Percentiles rank a stretch among this genome's conserved stretches.
phyloP scores from a whole-genome alignment of 1,140 invertebrate species.

The Bombus confusus region DNA sequence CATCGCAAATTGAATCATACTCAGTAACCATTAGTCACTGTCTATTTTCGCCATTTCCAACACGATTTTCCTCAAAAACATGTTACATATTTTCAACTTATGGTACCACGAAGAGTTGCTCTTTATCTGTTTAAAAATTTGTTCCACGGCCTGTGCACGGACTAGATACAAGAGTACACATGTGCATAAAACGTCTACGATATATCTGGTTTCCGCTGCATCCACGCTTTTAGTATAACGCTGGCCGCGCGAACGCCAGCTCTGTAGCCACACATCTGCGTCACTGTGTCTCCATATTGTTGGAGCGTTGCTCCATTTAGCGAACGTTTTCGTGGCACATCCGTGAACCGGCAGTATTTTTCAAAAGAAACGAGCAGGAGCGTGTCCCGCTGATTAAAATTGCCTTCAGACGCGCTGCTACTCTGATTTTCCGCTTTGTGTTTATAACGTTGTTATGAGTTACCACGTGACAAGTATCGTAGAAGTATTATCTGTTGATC shows the following conservation, averaged over 20 bases:
- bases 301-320: slow-evolving; percentile 53
- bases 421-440: neutral
- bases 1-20: neutral
- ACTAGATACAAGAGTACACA: neutral
- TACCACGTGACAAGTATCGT: neutral
- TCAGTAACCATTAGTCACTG: too few species aligned
- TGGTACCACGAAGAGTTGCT: neutral
- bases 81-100: neutral
- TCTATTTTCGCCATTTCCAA: too few species aligned
- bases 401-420: neutral
- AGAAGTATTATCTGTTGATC: neutral
- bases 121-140: neutral
- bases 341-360: neutral
- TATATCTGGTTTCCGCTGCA: slow-evolving; percentile 59
- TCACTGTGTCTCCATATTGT: slow-evolving; percentile 45
- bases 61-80: neutral
- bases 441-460: neutral
- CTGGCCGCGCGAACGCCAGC: slow-evolving; percentile 49
- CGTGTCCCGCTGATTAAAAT: slow-evolving; percentile 3
- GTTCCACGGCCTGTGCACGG: neutral
- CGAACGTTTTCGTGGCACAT: slow-evolving; percentile 45
- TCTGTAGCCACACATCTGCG: slow-evolving; percentile 47
- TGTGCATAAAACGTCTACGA: slow-evolving; percentile 17
- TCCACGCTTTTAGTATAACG: slow-evolving; percentile 69
- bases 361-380: neutral